These are phyloP conservation scores for Eugnorisma glareosa DNA, from an alignment of 2,888 invertebrate genomes.

Conservation along the genomic window DNA sequence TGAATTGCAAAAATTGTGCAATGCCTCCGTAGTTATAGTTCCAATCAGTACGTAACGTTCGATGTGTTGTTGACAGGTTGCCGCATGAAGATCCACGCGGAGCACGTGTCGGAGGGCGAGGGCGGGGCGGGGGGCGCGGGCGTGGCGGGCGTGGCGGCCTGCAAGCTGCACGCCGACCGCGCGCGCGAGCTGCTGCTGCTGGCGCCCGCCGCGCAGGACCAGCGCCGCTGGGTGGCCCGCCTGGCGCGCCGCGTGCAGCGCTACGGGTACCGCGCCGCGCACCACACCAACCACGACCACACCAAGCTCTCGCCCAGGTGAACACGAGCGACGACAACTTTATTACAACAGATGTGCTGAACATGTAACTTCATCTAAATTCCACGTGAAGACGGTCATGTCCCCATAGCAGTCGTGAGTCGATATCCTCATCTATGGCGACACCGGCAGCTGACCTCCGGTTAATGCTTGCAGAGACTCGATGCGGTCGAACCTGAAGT, in stretches of 20 bases:
- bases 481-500: constrained; percentile 94
- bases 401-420: neutral
- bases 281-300: constrained; percentile 87
- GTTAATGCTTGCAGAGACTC: constrained; percentile 92
- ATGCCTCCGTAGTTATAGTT: neutral
- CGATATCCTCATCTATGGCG: neutral
- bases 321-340: no score
- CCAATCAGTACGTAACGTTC: neutral
- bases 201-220: constrained; percentile 92
- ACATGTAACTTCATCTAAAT: neutral
- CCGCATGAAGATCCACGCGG: constrained; percentile 99
- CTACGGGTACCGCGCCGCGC: constrained; percentile 98
- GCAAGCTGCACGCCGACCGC: constrained; percentile 98
- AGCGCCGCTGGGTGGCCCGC: constrained; percentile 93
- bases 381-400: no score
- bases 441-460: neutral
- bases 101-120: constrained; percentile 95
- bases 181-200: constrained; percentile 98
- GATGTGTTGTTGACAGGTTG: constrained; percentile 92
- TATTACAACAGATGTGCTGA: neutral
- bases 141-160: constrained; percentile 98
- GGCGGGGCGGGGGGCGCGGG: constrained; percentile 96
- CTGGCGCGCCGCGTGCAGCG: constrained; percentile 94
- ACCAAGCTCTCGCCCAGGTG: constrained; percentile 78
- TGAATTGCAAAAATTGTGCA: no score